Evolutionary conservation across 1,140 invertebrate species (phyloP).

Genomic region (Galleria mellonella): DNA sequence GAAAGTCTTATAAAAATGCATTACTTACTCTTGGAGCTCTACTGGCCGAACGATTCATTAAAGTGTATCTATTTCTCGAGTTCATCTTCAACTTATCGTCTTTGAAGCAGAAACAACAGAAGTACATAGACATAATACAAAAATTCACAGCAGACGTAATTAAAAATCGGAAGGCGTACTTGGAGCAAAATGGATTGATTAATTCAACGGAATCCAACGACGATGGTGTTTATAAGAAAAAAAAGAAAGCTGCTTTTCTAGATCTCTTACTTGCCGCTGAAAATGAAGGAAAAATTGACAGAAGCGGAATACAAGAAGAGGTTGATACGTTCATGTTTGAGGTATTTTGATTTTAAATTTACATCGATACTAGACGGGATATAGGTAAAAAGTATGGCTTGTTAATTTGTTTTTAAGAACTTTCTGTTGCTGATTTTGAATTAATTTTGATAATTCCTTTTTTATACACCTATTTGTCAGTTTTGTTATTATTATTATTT

Average conservation of each 20-base stretch:
- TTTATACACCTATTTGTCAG: no score
- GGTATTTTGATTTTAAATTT: no score
- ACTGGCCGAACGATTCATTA: not conserved
- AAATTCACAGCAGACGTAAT: not conserved
- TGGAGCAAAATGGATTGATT: not conserved
- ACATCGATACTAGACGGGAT: no score
- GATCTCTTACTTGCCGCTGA: not conserved
- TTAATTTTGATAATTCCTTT: no score
- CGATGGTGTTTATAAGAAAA: constrained; percentile 1
- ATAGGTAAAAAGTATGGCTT: no score
- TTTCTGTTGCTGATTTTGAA: no score
- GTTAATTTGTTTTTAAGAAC: no score
- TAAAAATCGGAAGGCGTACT: not conserved
- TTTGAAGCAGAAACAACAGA: not conserved
- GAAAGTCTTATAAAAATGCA: not conserved
- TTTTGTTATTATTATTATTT: no score
- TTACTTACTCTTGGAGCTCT: not conserved
- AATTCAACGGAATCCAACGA: not conserved
- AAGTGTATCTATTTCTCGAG: not conserved
- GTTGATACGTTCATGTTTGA: constrained; percentile 3
- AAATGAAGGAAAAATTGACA: not conserved
- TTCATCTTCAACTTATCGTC: not conserved
- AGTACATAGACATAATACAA: not conserved
- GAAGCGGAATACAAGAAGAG: constrained; percentile 1
- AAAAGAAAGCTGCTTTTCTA: not conserved